A percentile compares a stretch with the other conserved stretches of the same genome.
phyloP scores from a whole-genome alignment of 2,888 invertebrate species.

The Rhagonycha lutea region DNA sequence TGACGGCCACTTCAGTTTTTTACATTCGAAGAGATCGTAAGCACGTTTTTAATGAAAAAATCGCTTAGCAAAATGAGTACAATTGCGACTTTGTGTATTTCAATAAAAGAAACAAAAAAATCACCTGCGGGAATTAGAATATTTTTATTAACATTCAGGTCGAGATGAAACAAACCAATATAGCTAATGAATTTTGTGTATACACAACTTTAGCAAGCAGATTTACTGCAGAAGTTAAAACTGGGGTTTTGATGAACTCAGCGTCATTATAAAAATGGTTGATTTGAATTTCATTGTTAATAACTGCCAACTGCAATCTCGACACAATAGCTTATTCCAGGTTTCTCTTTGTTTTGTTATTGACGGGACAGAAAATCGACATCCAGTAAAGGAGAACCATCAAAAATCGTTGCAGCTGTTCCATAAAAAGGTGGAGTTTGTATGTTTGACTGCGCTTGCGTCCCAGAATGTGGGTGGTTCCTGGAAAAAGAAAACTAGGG shows the following conservation, averaged over 20 bases:
- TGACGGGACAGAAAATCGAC: conserved; percentile 44
- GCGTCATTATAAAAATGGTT: background rate
- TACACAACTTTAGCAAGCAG: background rate
- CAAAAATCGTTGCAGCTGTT: conserved; percentile 53
- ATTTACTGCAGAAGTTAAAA: background rate
- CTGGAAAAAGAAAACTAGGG: conserved; percentile 11
- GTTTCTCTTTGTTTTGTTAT: conserved; percentile 35
- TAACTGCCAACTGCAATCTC: conserved; percentile 37
- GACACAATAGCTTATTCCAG: conserved; percentile 37
- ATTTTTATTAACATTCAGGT: too few species aligned
- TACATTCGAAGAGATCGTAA: too few species aligned
- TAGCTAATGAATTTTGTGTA: too few species aligned
- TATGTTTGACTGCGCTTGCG: conserved; percentile 38
- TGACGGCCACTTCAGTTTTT: too few species aligned
- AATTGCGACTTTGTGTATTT: too few species aligned
- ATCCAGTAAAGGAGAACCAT: conserved; percentile 10
- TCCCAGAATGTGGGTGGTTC: conserved; percentile 32
- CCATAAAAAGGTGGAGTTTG: conserved; percentile 34
- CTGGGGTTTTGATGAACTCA: background rate
- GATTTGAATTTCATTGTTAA: background rate
- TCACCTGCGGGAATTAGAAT: too few species aligned
- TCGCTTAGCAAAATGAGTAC: too few species aligned
- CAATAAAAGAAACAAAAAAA: too few species aligned
- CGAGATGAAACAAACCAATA: too few species aligned
- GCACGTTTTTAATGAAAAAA: too few species aligned